A percentile compares a stretch with the other conserved stretches of the same genome.
Conservation (phyloP, 2,797 vertebrate genomes). For the Brotula barbata region DNA sequence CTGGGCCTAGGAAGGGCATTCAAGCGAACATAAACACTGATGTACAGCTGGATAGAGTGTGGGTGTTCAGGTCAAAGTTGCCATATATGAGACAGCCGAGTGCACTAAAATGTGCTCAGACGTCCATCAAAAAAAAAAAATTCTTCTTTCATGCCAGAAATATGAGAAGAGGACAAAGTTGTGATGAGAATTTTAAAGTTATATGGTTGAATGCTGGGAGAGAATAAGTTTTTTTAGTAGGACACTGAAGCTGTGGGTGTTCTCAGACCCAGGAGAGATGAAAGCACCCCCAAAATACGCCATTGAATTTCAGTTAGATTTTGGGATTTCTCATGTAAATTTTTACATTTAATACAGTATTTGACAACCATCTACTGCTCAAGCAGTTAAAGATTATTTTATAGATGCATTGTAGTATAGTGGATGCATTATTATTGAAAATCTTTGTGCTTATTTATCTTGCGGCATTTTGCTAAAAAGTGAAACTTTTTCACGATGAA, state of each 20-base stretch:
- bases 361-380: neutral
- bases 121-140: conserved; percentile 52
- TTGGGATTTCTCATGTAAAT: too few relatives aligned
- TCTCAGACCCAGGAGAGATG: conserved; percentile 31
- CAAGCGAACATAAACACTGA: conserved; percentile 70
- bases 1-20: conserved; percentile 61
- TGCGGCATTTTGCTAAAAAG: neutral
- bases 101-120: conserved; percentile 62
- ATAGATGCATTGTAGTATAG: too few relatives aligned
- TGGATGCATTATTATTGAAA: too few relatives aligned
- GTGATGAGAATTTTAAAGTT: conserved; percentile 39
- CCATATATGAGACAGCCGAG: conserved; percentile 56
- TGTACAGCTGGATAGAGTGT: conserved; percentile 72
- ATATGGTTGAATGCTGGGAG: conserved; percentile 26
- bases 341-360: neutral
- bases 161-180: conserved; percentile 30
- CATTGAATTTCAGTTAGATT: neutral
- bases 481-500: neutral
- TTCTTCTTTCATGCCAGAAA: conserved; percentile 6
- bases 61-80: conserved; percentile 73
- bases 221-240: conserved; percentile 44
- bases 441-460: neutral
- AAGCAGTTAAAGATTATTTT: neutral
- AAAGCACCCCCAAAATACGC: too few relatives aligned
- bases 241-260: conserved; percentile 50